Evolutionary conservation across 1,140 invertebrate species (phyloP).

Genomic region (Aphis craccivora): DNA sequence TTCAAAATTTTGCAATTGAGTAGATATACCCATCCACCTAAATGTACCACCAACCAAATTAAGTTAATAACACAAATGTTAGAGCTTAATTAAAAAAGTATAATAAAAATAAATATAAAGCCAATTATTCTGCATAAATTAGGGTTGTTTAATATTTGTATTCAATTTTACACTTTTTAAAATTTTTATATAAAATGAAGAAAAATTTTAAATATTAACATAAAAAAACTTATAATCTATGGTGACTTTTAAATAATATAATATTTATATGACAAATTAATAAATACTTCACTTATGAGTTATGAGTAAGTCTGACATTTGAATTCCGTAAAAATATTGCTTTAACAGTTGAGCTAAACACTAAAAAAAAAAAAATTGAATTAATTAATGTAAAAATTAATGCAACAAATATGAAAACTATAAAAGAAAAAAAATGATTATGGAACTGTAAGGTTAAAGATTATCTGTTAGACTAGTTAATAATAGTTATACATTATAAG

Average conservation of each 20-base stretch:
- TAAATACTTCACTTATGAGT: background rate
- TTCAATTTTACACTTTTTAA: background rate
- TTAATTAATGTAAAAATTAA: background rate
- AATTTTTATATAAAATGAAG: background rate
- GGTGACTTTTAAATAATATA: background rate
- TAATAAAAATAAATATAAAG: background rate
- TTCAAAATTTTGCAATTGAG: no score
- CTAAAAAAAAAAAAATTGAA: conserved; percentile 22
- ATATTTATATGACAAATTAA: background rate
- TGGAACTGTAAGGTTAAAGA: no score
- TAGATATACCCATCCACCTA: no score
- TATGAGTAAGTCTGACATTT: background rate
- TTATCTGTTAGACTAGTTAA: no score
- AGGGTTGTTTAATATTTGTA: background rate
- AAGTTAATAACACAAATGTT: background rate
- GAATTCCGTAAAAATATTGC: background rate
- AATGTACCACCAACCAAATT: background rate
- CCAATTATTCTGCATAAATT: background rate
- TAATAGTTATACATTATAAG: no score
- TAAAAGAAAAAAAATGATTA: no score
- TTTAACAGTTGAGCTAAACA: background rate
- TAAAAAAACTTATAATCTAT: background rate
- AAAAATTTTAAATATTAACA: background rate
- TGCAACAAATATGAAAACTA: no score
- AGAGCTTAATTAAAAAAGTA: background rate